Base-by-base conservation (phyloP, 2,797 vertebrate genomes). In the Eulemur coronatus region DNA sequence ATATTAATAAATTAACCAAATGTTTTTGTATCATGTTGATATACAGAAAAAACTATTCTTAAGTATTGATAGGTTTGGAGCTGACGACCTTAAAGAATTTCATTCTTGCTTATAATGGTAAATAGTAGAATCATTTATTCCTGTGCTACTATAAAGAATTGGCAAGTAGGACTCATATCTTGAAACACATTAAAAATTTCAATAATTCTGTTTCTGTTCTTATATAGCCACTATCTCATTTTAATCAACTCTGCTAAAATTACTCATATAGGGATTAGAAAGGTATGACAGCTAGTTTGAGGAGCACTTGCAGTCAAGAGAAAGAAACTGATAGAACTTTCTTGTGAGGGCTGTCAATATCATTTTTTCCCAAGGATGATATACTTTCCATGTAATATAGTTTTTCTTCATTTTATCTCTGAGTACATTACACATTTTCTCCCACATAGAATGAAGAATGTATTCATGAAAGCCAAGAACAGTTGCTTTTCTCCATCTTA, bases 231-330 rank as follows among this genome's bases (percentile, higher is more conserved):
- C 48, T 79, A n/a, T 76, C 35, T 93, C 20, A 43, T 67, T 90
- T 88, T 93, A 86, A 75, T 89, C 46, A 80, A 48, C 38, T 90
- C 18, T 61, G 9, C 5, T 88, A 20, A 89, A 95, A 79, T 95
- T 94, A 38, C 0, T 78, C 80, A 33, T 1, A 15, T 48, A 81
- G 5, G 13, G 24, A 73, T 78, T 85, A 46, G 48, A 46, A 79
- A 41, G 26, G 0, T 33, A 26, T 84, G 76, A 59, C 0, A 4
- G 35, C 26, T 92, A 41, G 73, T 92, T 59, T 85, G 76, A 55
- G 79, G 35, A 85, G 4, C 10, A 75, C 17, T 90, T 43, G 2
- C 30, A 59, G 33, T 89, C 7, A n/a, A 69, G 15, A 86, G 26
- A 84, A 78, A 59, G 38, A 78, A 67, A 55, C 9, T 52, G 18